Base-by-base conservation (phyloP, 2,113 vertebrate species). In the Tonatia bakeri region DNA sequence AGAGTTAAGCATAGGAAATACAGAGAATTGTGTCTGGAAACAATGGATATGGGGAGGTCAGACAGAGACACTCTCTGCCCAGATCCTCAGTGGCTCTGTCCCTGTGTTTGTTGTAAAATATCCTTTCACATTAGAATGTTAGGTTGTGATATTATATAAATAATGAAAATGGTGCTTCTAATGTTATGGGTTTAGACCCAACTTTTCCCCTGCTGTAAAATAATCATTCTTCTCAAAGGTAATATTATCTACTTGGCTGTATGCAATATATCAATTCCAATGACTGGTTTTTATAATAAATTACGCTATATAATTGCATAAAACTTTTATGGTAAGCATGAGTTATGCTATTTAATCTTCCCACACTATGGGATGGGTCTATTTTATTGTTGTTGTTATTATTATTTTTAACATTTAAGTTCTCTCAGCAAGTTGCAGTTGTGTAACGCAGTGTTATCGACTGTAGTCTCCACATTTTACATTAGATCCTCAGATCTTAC, bases 91-190 rank as follows among this genome's bases (percentile, higher is more conserved):
- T 83, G 69, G 6, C 8, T 92, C 31, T 69, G 7, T 36, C 22
- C 40, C 56, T 65, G 19, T 64, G 31, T 89, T 90, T 94, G 33
- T n/a, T 94, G 61, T 86, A 69, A 95, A 97, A 81, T 69, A 56
- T 0, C 5, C 73, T 38, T 90, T 90, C 36, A 61, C 67, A 82
- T 59, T n/a, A 87, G 45, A 94, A 76, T 28, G 7, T 70, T 24
- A 94, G 14, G 13, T 36, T 84, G 47, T 84, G 31, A 47, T 93
- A 56, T 40, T 70, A 65, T 31, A 12, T 61, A 91, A 86, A 83
- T 36, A 64, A 33, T 43, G n/a, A 14, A n/a, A 6, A 59, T 10
- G 43, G 1, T 73, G 15, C 4, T 5, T 89, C 19, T 85, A 15
- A 61, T 80, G 47, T 83, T 92, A 38, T 12, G 20, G 4, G 52